phyloP scores from a whole-genome alignment of 1,140 invertebrate species.

The Hylyphantes graminicola region DNA sequence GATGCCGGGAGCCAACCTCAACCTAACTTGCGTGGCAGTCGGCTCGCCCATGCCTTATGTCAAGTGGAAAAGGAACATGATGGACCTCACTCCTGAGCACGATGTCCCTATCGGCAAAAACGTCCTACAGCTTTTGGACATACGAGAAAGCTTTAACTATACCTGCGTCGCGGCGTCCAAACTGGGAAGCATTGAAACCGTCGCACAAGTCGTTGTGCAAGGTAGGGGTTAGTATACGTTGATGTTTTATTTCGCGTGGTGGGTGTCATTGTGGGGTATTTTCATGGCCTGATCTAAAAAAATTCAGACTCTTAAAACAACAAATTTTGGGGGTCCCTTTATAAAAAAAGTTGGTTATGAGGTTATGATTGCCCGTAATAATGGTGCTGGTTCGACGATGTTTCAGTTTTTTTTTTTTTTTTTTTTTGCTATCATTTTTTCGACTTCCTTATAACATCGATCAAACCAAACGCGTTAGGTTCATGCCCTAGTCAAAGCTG shows the following conservation, averaged over 20 bases:
- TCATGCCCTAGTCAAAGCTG: too few relatives aligned
- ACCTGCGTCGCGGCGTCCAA: constrained; percentile 96
- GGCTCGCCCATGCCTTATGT: constrained; percentile 98
- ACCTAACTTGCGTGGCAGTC: constrained; percentile 94
- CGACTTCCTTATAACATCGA: too few relatives aligned
- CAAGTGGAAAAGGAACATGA: constrained; percentile 90
- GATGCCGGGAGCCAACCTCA: constrained; percentile 87
- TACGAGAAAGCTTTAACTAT: constrained; percentile 91
- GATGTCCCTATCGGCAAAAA: constrained; percentile 74
- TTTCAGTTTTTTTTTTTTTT: too few relatives aligned
- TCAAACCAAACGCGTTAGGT: too few relatives aligned
- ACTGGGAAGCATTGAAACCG: constrained; percentile 88
- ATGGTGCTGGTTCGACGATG: too few relatives aligned
- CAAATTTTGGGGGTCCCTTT: too few relatives aligned
- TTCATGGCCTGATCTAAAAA: too few relatives aligned
- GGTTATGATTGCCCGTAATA: too few relatives aligned
- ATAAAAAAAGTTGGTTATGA: too few relatives aligned
- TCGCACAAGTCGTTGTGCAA: constrained; percentile 91
- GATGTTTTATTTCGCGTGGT: neutral
- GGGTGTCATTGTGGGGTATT: neutral
- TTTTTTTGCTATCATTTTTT: too few relatives aligned
- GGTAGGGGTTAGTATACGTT: constrained; percentile 72
- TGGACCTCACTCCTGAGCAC: constrained; percentile 79
- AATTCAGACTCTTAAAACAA: too few relatives aligned
- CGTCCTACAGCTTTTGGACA: constrained; percentile 84